Base-by-base conservation (phyloP, 2,797 vertebrate species). In the Gymnopithys bicolor region DNA sequence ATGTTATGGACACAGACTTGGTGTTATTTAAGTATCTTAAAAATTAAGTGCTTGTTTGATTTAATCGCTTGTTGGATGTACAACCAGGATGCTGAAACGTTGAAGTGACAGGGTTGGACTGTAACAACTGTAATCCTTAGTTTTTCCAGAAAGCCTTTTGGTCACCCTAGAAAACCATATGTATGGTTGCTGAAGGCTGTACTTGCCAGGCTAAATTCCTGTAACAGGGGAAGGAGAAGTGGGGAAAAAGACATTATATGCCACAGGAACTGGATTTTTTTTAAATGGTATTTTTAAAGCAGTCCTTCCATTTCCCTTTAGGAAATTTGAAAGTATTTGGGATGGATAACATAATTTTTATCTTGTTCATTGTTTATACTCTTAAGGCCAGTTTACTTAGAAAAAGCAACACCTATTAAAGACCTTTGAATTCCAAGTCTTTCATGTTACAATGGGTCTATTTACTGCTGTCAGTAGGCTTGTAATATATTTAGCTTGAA, bases 391-490 rank as follows among this genome's bases (percentile, higher is more conserved):
- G 56, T 87, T 55, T 84, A 8, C 58, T 94, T 85, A 68, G 25
- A 66, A 89, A 93, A 83, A 77, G 52, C 68, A 89, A 78, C 82
- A 92, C 52, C 59, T 66, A 87, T 85, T 87, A 89, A 86, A 94
- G 60, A 45, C 56, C 89, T 96, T 94, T 93, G 94, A 96, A 82
- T 93, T 92, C 66, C 7, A 63, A 49, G 79, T 73, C 86, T 97
- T 97, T 96, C 87, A 95, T 95, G 94, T 96, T 88, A 84, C 77
- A 86, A 8, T 95, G 74, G 92, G 83, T 92, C 73, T 90, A 63
- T 96, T 97, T 95, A 90, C 89, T 94, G 60, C 87, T 84, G 77
- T 97, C 95, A 95, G 83, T 71, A 86, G 92, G 41, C 79, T 87
- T 15, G 3, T 93, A 88, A 95, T 88, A 64, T 76, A 69, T 90